phyloP scores from a whole-genome alignment of 2,888 invertebrate species.

The Deroplatys truncata region DNA sequence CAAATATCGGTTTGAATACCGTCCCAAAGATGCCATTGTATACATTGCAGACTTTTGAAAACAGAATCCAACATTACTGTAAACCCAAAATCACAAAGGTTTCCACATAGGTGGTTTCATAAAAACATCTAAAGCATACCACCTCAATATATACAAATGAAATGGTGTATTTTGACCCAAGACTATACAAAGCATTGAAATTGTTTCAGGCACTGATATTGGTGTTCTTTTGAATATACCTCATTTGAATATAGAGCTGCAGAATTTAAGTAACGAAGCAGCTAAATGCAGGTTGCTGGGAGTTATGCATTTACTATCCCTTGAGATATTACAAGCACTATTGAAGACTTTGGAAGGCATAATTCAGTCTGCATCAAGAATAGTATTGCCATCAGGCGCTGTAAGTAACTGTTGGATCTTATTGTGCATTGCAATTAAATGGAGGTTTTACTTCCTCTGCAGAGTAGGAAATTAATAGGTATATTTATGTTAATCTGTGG shows the following conservation, averaged over 20 bases:
- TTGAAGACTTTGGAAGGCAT: neutral
- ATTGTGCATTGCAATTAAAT: too few relatives aligned
- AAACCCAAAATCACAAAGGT: too few relatives aligned
- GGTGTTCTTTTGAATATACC: neutral
- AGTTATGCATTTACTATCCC: neutral
- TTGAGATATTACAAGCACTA: neutral
- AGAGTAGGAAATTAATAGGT: too few relatives aligned
- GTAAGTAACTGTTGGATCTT: neutral
- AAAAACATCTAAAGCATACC: too few relatives aligned
- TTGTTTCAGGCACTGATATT: neutral
- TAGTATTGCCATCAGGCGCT: neutral
- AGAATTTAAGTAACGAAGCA: neutral
- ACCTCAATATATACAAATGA: too few relatives aligned
- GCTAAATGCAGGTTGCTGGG: neutral
- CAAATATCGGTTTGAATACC: too few relatives aligned
- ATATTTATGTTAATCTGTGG: too few relatives aligned
- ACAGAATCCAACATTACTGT: too few relatives aligned
- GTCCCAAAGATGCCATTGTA: too few relatives aligned
- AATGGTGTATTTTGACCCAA: neutral
- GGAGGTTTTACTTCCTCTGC: too few relatives aligned
- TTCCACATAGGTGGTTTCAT: too few relatives aligned
- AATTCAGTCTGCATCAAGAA: neutral
- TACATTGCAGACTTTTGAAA: too few relatives aligned
- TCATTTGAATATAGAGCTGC: neutral
- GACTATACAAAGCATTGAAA: neutral